Evolutionary conservation across 2,113 vertebrate genomes (phyloP).

Genomic region (Sturnus vulgaris): DNA sequence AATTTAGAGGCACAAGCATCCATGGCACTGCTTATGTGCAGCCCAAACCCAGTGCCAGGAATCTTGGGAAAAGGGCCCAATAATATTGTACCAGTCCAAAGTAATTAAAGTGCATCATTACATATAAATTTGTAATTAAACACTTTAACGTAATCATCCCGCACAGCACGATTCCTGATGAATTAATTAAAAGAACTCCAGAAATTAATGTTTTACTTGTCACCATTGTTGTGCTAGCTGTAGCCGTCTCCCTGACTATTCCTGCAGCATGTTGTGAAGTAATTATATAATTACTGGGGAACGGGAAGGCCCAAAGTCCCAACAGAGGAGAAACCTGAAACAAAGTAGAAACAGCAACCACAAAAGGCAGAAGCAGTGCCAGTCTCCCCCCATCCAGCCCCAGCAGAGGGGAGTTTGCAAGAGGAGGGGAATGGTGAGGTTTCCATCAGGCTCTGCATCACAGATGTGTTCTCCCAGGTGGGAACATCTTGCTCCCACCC

Average conservation of each 20-base stretch:
- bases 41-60: slow-evolving; percentile 66
- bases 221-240: slow-evolving; percentile 78
- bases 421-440: background rate
- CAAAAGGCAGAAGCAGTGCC: background rate
- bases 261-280: slow-evolving; percentile 74
- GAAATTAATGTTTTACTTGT: slow-evolving; percentile 88
- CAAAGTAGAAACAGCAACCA: slow-evolving; percentile 33
- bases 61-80: slow-evolving; percentile 86
- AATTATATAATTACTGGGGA: slow-evolving; percentile 72
- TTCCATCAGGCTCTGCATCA: background rate
- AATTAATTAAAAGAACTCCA: slow-evolving; percentile 90
- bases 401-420: background rate
- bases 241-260: slow-evolving; percentile 66
- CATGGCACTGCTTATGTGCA: slow-evolving; percentile 57
- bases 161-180: slow-evolving; percentile 84
- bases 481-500: fast-evolving
- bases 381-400: background rate
- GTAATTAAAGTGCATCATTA: slow-evolving; percentile 92
- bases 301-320: slow-evolving; percentile 64
- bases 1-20: slow-evolving; percentile 71
- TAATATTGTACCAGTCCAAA: slow-evolving; percentile 87
- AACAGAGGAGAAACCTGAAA: slow-evolving; percentile 61
- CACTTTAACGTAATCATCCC: slow-evolving; percentile 89
- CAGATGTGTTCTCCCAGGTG: background rate
- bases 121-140: slow-evolving; percentile 96